Conservation (phyloP, 2,888 invertebrate genomes). For the Ceramica pisi region DNA sequence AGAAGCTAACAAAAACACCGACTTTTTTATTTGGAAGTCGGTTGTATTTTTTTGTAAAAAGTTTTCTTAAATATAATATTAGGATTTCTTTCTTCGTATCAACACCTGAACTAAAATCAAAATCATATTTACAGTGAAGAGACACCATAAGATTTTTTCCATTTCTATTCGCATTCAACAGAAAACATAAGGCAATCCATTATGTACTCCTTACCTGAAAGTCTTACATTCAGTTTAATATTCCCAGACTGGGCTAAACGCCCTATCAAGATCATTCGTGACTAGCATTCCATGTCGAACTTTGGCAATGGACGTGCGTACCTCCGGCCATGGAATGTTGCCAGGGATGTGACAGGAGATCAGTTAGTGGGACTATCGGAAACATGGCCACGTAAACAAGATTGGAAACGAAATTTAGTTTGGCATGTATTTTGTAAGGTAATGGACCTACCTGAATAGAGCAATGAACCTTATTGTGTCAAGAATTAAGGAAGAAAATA, state of each 20-base stretch:
- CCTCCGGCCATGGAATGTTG: conserved; percentile 50
- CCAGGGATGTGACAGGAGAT: conserved; percentile 36
- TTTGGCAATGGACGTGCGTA: conserved; percentile 47
- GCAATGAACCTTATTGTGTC: background rate
- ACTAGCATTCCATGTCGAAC: conserved; percentile 29
- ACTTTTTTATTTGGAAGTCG: too few relatives aligned
- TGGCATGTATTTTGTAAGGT: background rate
- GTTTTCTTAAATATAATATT: too few relatives aligned
- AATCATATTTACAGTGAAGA: too few relatives aligned
- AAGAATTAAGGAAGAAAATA: too few relatives aligned
- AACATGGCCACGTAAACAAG: conserved; percentile 26
- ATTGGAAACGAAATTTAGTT: conserved; percentile 1
- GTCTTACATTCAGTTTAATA: conserved; percentile 4
- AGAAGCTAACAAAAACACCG: too few relatives aligned
- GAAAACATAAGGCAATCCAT: too few relatives aligned
- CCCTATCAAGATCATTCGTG: conserved; percentile 43
- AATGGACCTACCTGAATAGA: background rate
- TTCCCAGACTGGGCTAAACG: background rate
- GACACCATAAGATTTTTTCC: too few relatives aligned
- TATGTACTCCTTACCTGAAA: background rate
- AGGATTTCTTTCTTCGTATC: too few relatives aligned
- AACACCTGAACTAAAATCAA: too few relatives aligned
- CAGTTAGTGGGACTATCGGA: conserved; percentile 1
- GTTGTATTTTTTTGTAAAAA: too few relatives aligned
- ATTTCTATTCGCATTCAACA: too few relatives aligned